phyloP scores from a whole-genome alignment of 2,888 invertebrate genomes.

The Mythimna pallens region DNA sequence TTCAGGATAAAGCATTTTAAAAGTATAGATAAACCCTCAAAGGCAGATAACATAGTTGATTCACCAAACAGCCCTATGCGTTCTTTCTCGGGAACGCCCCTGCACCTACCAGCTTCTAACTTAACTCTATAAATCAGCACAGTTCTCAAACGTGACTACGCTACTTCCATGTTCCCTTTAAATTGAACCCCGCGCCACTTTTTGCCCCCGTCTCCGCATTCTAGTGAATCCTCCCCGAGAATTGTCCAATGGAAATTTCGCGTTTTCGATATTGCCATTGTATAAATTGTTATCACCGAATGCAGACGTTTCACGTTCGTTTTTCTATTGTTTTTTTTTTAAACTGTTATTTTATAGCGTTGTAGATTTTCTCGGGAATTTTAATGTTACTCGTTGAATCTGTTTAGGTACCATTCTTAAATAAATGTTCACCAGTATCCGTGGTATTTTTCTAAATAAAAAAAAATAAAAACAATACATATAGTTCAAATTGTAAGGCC shows the following conservation, averaged over 20 bases:
- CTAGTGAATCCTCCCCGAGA: slow-evolving; percentile 41
- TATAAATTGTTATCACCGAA: slow-evolving; percentile 56
- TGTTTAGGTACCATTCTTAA: slow-evolving; percentile 3
- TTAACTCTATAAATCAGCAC: slow-evolving; percentile 66
- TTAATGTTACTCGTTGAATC: slow-evolving; percentile 39
- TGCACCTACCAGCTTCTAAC: slow-evolving; percentile 52
- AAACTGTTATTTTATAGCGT: slow-evolving; percentile 31
- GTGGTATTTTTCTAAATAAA: neutral
- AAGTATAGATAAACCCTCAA: too few species aligned
- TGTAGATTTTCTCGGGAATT: slow-evolving; percentile 47
- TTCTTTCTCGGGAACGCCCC: slow-evolving; percentile 21
- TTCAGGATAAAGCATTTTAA: too few species aligned
- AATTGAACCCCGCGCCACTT: slow-evolving; percentile 64
- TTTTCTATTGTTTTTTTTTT: slow-evolving; percentile 40
- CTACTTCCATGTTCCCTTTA: slow-evolving; percentile 61
- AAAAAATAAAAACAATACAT: too few species aligned
- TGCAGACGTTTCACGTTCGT: slow-evolving; percentile 49
- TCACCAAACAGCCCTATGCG: slow-evolving; percentile 2
- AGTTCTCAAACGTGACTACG: slow-evolving; percentile 64
- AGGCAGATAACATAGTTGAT: neutral
- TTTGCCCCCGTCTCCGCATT: slow-evolving; percentile 54
- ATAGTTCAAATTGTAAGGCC: neutral
- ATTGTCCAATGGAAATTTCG: slow-evolving; percentile 53
- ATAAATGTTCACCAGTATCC: neutral
- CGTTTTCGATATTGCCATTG: slow-evolving; percentile 57